Evolutionary conservation across 1,140 invertebrate species (phyloP).

Genomic region (Pseudoatta argentina): DNA sequence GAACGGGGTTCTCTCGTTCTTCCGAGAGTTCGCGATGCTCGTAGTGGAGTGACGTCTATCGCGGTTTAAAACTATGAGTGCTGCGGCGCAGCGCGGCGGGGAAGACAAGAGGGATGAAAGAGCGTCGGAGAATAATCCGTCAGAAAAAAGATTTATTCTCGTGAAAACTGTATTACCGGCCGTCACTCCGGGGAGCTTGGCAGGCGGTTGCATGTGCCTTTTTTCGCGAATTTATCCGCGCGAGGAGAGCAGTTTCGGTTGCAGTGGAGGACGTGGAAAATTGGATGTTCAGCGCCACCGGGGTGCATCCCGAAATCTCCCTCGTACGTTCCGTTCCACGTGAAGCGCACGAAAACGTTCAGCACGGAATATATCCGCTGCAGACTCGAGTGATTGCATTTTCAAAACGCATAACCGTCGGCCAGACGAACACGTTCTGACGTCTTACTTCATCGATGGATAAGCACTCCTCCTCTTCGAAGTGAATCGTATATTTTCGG

Average conservation of each 20-base stretch:
- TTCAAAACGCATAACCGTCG: constrained; percentile 57
- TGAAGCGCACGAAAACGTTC: constrained; percentile 28
- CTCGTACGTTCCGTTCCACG: constrained; percentile 47
- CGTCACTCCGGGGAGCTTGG: constrained; percentile 58
- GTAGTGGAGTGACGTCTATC: constrained; percentile 39
- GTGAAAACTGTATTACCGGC: constrained; percentile 61
- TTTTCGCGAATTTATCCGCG: constrained; percentile 59
- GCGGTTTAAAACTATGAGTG: constrained; percentile 23
- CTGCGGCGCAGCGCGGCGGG: background rate
- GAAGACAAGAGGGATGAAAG: constrained; percentile 32
- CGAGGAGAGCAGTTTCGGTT: constrained; percentile 54
- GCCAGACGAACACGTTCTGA: constrained; percentile 14
- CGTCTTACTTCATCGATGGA: constrained; percentile 28
- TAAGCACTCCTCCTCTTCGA: constrained; percentile 11
- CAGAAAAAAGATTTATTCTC: constrained; percentile 65
- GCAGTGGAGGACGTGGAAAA: constrained; percentile 58
- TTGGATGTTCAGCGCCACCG: constrained; percentile 61
- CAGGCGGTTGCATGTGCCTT: constrained; percentile 59
- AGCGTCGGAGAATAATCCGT: constrained; percentile 53
- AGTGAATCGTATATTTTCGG: constrained; percentile 19
- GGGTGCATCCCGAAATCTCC: constrained; percentile 59
- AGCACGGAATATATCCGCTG: constrained; percentile 49
- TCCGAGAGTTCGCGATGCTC: background rate
- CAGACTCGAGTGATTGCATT: constrained; percentile 57
- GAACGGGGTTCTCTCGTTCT: background rate